Base-by-base conservation (phyloP, 35 echinoderm and acorn worm genomes). In the Apostichopus parvimensis region DNA sequence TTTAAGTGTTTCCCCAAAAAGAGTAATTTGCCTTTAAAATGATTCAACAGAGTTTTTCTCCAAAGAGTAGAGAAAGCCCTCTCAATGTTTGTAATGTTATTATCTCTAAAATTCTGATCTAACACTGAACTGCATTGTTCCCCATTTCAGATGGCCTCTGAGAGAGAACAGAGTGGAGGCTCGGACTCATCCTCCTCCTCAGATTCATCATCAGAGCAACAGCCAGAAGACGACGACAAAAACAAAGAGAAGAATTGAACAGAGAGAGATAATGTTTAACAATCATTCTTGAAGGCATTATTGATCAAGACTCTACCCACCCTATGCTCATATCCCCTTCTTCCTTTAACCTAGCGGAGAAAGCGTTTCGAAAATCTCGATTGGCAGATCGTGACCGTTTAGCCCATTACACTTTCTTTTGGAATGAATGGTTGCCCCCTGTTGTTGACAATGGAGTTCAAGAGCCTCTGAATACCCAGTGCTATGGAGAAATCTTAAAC, bases 121-220 rank as follows among this genome's bases (percentile, higher is more conserved):
- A 45, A 45, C 34, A 45, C 1, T 45, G 34, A 45, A 45, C 3
- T 45, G 34, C 34, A 45, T 45, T 45, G 34, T 45, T 45, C 34
- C 34, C 2, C 34, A 45, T 45, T 45, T 57, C 79, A 94, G 93
- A 94, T 94, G 93, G 93, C 93, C 45, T 90, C 87, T 77, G 93
- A 94, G 79, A 94, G 87, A 77, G 93, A 94, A 28, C 93, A 94
- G 57, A 80, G 78, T 80, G 78, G 78, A 80, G 34, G 78, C 78
- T 80, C 78, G 34, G 78, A 80, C 34, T 80, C 78, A 80, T 45
- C 78, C 6, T 80, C 34, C 34, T 45, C 78, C n/a, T 80, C 78
- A 7, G 78, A 80, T 25, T 80, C 78, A 3, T 34, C 78, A 4
- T 80, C 78, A 7, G 78, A 80, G 22, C n/a, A 80, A 34, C 78